These are phyloP conservation scores for Salvelinus sp. DNA, from an alignment of 2,113 vertebrate genomes.

Conservation along the genomic window DNA sequence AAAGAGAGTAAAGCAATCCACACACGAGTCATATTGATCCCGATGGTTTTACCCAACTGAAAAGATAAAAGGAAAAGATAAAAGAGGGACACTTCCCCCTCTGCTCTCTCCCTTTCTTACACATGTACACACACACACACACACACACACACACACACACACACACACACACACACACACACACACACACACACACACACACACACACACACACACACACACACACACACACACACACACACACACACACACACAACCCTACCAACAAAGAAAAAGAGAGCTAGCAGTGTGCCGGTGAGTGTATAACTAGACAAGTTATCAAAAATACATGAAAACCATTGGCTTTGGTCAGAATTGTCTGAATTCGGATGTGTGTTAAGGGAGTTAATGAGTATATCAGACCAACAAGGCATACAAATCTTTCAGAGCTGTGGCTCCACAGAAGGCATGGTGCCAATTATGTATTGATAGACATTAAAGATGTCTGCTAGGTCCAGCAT, in stretches of 20 bases:
- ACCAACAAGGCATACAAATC: conserved; percentile 13
- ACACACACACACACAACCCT: not conserved
- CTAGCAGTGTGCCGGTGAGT: not conserved
- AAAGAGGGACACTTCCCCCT: not conserved
- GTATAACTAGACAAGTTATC: not conserved
- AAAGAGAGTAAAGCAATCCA: conserved; percentile 11
- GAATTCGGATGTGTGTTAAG: conserved; percentile 54
- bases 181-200: not conserved
- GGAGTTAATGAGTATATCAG: conserved; percentile 58
- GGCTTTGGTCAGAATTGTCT: conserved; percentile 17
- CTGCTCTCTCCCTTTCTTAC: not conserved
- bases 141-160: no score
- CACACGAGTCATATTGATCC: conserved; percentile 32
- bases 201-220: no score
- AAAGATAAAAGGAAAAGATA: conserved; percentile 32
- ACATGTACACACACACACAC: no score
- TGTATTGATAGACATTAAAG: conserved; percentile 58
- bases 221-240: no score
- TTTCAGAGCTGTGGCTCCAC: not conserved
- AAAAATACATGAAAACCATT: not conserved
- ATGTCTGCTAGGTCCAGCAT: conserved; percentile 43
- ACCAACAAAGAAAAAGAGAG: not conserved
- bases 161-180: no score
- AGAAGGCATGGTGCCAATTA: conserved; percentile 19
- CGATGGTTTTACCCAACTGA: conserved; percentile 18